Percentiles rank a stretch among this genome's conserved stretches.
Conservation (phyloP, 2,888 invertebrate genomes). For the Drosophila infuscata region DNA sequence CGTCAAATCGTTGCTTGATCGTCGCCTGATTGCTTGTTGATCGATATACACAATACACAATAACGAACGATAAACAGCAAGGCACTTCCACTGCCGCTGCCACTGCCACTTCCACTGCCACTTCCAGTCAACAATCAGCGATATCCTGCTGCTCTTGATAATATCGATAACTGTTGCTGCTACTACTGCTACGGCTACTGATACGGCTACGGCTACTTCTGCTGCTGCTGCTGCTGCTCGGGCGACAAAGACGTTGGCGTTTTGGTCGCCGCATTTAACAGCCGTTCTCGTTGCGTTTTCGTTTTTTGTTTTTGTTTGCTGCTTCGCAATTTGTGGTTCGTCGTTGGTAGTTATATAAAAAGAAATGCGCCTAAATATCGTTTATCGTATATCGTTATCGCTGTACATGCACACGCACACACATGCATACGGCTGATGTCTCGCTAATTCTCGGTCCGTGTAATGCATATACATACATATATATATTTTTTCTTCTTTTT, state of each 20-base stretch:
- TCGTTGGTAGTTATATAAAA: constrained; percentile 50
- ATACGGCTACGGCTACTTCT: constrained; percentile 16
- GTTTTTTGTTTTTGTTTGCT: constrained; percentile 49
- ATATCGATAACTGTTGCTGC: constrained; percentile 53
- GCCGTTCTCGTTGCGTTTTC: constrained; percentile 54
- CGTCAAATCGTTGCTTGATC: constrained; percentile 51
- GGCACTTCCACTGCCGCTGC: constrained; percentile 17
- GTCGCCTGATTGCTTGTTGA: not conserved
- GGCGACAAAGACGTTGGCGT: constrained; percentile 50
- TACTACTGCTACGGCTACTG: constrained; percentile 37
- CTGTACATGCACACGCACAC: constrained; percentile 8
- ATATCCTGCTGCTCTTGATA: constrained; percentile 42
- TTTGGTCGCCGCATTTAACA: constrained; percentile 72
- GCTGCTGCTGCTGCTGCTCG: constrained; percentile 42
- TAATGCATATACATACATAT: constrained; percentile 10
- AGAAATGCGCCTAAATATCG: constrained; percentile 44
- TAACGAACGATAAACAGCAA: constrained; percentile 11
- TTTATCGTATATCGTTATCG: constrained; percentile 53
- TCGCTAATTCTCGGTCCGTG: constrained; percentile 2
- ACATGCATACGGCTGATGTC: constrained; percentile 7
- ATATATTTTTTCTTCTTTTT: constrained; percentile 4
- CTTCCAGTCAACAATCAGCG: constrained; percentile 53
- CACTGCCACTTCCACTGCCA: constrained; percentile 12
- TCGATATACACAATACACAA: constrained; percentile 10
- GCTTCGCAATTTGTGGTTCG: constrained; percentile 29